phyloP scores from a whole-genome alignment of 2,797 vertebrate genomes.

The Lateolabrax maculatus region DNA sequence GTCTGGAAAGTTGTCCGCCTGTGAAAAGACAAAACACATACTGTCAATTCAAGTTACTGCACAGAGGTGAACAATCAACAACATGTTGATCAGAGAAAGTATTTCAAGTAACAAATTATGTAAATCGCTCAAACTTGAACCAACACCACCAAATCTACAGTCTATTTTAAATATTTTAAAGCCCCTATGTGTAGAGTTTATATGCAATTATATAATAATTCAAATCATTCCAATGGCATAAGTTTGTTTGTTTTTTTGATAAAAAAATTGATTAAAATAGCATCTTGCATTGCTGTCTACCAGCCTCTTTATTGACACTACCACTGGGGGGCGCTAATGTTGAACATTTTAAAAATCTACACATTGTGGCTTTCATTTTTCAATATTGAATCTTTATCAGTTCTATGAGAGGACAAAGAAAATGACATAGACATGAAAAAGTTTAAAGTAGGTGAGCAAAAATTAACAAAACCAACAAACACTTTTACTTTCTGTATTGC shows the following conservation, averaged over 20 bases:
- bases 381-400: neutral
- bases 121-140: neutral
- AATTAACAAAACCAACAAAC: neutral
- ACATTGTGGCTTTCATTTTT: conserved; percentile 11
- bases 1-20: conserved; percentile 94
- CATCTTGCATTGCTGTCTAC: no score
- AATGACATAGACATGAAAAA: neutral
- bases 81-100: neutral
- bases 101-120: neutral
- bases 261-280: no score
- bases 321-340: neutral
- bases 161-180: neutral
- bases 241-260: neutral
- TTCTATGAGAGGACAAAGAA: neutral
- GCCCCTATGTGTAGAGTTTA: neutral
- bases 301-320: neutral
- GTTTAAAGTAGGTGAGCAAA: neutral
- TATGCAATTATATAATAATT: neutral
- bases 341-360: neutral
- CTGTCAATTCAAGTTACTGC: neutral
- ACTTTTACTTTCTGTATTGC: no score
- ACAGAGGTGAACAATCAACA: neutral
- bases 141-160: neutral
- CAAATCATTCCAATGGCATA: neutral
- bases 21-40: conserved; percentile 35